Conservation (phyloP, 2,113 vertebrate species). For the Pampusana beccarii region DNA sequence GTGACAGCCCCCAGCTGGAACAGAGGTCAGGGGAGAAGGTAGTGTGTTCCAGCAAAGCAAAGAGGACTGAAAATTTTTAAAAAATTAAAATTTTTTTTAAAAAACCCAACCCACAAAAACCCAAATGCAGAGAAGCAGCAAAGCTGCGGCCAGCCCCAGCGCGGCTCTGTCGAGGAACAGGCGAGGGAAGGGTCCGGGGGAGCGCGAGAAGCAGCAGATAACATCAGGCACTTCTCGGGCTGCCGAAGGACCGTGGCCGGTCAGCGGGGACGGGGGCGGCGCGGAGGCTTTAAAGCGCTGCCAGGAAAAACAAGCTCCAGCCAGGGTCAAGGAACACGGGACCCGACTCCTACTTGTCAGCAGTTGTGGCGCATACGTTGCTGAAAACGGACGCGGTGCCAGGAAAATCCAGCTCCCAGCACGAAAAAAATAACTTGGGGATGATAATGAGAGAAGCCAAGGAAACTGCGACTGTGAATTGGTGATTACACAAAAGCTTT, state of each 20-base stretch:
- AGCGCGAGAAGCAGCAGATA: slow-evolving; percentile 32
- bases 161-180: slow-evolving; percentile 35
- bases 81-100: too few relatives aligned
- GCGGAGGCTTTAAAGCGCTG: slow-evolving; percentile 35
- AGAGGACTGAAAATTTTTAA: neutral
- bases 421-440: slow-evolving; percentile 53
- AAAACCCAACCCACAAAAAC: too few relatives aligned
- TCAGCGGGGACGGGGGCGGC: slow-evolving; percentile 24
- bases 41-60: neutral
- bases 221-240: slow-evolving; percentile 26
- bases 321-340: slow-evolving; percentile 54
- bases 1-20: neutral
- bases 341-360: slow-evolving; percentile 61
- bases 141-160: too few relatives aligned
- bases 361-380: slow-evolving; percentile 48
- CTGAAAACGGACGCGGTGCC: slow-evolving; percentile 58
- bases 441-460: slow-evolving; percentile 41
- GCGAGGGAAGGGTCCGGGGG: neutral
- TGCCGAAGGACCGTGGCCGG: neutral
- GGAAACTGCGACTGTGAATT: neutral
- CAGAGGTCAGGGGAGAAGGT: neutral
- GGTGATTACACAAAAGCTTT: slow-evolving; percentile 11
- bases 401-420: slow-evolving; percentile 64
- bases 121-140: too few relatives aligned
- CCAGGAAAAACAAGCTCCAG: slow-evolving; percentile 60